Base-by-base conservation (phyloP, 2,888 invertebrate genomes). In the Euplagia quadripunctaria region DNA sequence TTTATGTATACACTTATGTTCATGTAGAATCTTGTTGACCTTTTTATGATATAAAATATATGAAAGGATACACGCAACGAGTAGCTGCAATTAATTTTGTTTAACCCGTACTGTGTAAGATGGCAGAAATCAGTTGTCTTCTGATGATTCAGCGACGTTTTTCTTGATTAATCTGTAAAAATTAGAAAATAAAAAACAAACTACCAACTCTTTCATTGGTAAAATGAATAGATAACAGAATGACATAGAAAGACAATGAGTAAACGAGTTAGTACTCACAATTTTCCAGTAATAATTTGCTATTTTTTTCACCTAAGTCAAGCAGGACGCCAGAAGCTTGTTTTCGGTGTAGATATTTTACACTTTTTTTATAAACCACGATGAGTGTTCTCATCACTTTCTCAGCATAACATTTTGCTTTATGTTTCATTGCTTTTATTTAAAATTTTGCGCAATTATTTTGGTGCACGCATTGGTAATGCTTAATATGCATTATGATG, bases 361-460 rank as follows among this genome's bases (percentile, higher is more conserved):
- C 31, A n/a, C n/a, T n/a, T n/a, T n/a, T n/a, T n/a, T n/a, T n/a
- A n/a, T n/a, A n/a, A n/a, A n/a, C n/a, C n/a, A n/a, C n/a, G n/a
- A n/a, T n/a, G n/a, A n/a, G n/a, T n/a, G n/a, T n/a, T n/a, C n/a
- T n/a, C n/a, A n/a, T n/a, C n/a, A 31, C 61, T 61, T 61, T 5
- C 12, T 31, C 31, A 31, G 61, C 11, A 4, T 31, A 5, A 31
- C 12, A 7, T 4, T 55, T 20, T 58, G 20, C 12, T 46, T 20
- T n/a, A n/a, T n/a, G n/a, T n/a, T 31, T 8, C 51, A 9, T 63
- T 4, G 41, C 8, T 67, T 63, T 67, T 67, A 67, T 72, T 16
- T 8, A 20, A 42, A 72, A 72, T n/a, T n/a, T n/a, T 72, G 71
- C 42, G 71, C 41, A 67, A 72, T 67, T 71, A 46, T 72, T 72